A percentile compares a stretch with the other conserved stretches of the same genome.
Conservation (phyloP, 2,888 invertebrate genomes). For the Rhagium mordax region DNA sequence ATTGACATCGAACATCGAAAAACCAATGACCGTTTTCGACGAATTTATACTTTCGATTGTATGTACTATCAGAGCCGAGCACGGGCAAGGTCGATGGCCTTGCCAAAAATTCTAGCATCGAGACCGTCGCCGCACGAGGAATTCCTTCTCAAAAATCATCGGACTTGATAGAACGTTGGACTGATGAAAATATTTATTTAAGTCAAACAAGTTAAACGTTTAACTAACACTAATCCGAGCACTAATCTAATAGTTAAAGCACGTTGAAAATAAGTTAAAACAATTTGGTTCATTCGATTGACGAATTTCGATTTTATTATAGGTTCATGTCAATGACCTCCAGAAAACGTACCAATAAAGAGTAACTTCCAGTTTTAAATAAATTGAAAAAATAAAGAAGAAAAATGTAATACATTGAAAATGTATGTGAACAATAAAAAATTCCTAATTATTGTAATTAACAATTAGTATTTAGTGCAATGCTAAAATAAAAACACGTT, state of each 20-base stretch:
- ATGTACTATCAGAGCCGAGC: slow-evolving; percentile 2
- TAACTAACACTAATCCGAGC: too few relatives aligned
- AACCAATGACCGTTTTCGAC: slow-evolving; percentile 34
- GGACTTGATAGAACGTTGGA: not conserved
- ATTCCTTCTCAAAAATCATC: slow-evolving; percentile 30
- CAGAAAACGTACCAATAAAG: not conserved
- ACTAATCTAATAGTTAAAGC: too few relatives aligned
- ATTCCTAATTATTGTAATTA: too few relatives aligned
- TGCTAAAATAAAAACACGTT: too few relatives aligned
- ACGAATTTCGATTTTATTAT: not conserved
- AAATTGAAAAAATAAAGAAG: too few relatives aligned
- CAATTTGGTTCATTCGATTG: not conserved
- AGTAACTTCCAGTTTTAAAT: too few relatives aligned
- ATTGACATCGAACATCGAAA: slow-evolving; percentile 14
- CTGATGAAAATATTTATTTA: not conserved
- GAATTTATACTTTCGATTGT: slow-evolving; percentile 32
- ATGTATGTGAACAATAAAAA: too few relatives aligned
- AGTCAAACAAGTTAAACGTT: slow-evolving; percentile 17
- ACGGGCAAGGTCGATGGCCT: slow-evolving; percentile 17
- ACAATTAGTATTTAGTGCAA: too few relatives aligned
- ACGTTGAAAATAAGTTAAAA: slow-evolving; percentile 12
- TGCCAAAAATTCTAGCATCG: slow-evolving; percentile 26
- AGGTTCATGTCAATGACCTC: not conserved
- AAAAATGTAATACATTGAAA: too few relatives aligned
- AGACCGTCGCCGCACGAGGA: slow-evolving; percentile 19